These are phyloP conservation scores for Melanerpes aurifrons DNA, from an alignment of 2,113 vertebrate genomes.

Conservation along the genomic window DNA sequence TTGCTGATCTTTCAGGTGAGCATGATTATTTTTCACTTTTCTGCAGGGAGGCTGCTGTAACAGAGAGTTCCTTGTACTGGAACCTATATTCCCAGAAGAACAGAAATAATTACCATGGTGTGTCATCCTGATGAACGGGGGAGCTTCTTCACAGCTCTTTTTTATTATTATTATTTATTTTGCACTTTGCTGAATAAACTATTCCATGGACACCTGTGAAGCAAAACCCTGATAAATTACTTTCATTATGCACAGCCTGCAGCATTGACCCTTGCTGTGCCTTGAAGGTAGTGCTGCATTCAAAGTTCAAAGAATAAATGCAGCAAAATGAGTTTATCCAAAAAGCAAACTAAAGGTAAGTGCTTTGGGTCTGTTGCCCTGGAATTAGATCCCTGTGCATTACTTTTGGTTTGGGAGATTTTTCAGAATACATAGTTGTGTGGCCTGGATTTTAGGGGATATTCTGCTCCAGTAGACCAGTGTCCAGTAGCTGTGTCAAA, in stretches of 20 bases:
- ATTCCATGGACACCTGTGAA: constrained; percentile 56
- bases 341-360: not conserved
- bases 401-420: not conserved
- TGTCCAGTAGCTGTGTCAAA: not conserved
- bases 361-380: not conserved
- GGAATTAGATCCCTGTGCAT: not conserved
- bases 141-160: not conserved
- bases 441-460: not conserved
- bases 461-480: not conserved
- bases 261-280: not conserved
- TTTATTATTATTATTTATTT: not conserved
- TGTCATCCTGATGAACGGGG: constrained; percentile 54
- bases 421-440: not conserved
- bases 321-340: not conserved
- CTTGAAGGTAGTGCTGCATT: not conserved
- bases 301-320: not conserved
- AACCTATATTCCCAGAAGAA: constrained; percentile 48
- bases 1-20: not conserved
- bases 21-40: not conserved
- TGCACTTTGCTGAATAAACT: constrained; percentile 41
- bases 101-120: constrained; percentile 35
- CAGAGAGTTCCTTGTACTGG: constrained; percentile 18
- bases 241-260: not conserved
- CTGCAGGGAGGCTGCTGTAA: not conserved
- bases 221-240: constrained; percentile 49